Evolutionary conservation across 1,140 invertebrate species (phyloP).

Genomic region (Pantala flavescens): DNA sequence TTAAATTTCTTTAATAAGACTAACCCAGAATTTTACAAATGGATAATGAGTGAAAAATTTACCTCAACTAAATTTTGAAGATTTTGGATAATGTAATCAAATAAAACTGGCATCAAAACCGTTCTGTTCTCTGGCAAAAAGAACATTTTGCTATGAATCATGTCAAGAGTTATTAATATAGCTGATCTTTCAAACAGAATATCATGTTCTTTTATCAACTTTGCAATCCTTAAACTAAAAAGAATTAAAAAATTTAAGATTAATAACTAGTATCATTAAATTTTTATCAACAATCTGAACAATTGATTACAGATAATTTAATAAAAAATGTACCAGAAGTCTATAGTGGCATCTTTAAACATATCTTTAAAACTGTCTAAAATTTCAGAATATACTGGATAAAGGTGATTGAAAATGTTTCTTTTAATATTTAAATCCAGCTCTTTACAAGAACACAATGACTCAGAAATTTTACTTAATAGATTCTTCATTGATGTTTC

Average conservation of each 20-base stretch:
- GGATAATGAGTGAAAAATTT: background rate
- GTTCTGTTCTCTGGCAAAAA: background rate
- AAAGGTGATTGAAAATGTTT: background rate
- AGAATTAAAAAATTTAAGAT: background rate
- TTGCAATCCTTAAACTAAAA: background rate
- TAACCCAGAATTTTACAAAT: too few species aligned
- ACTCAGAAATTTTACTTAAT: background rate
- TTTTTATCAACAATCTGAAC: too few species aligned
- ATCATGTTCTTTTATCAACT: background rate
- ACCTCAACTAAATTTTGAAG: background rate
- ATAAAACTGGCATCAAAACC: background rate
- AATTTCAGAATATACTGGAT: background rate
- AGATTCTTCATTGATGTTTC: background rate
- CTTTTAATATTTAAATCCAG: background rate
- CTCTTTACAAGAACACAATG: background rate
- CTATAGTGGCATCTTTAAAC: too few species aligned
- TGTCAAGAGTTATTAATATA: background rate
- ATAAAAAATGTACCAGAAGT: too few species aligned
- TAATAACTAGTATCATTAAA: too few species aligned
- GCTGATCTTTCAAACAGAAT: background rate
- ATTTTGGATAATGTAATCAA: background rate
- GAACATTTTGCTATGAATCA: background rate
- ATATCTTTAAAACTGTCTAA: too few species aligned
- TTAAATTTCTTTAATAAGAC: too few species aligned
- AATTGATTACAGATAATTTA: too few species aligned